Conservation (phyloP, 2,888 invertebrate species). For the Eupithecia dodoneata region DNA sequence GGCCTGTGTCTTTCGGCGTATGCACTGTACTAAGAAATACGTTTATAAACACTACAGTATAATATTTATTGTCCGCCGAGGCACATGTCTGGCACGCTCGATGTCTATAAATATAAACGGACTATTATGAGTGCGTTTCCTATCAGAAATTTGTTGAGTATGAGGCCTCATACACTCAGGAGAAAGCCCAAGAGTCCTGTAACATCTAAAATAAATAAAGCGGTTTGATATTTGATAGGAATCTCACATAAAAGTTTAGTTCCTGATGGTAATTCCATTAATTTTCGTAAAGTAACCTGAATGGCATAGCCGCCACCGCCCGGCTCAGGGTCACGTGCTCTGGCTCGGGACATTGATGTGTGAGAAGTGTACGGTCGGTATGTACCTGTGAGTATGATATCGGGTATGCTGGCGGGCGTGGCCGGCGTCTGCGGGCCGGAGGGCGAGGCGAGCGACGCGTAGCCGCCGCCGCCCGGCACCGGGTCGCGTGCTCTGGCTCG, state of each 20-base stretch:
- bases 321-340: no score
- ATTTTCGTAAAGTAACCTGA: neutral
- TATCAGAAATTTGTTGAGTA: neutral
- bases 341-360: conserved; percentile 64
- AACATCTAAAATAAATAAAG: no score
- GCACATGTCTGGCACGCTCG: no score
- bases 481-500: conserved; percentile 66
- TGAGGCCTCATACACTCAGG: neutral
- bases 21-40: no score
- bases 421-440: conserved; percentile 77
- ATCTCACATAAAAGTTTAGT: no score
- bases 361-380: conserved; percentile 83
- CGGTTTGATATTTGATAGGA: no score
- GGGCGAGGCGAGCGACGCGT: conserved; percentile 72
- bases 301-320: neutral
- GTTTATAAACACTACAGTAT: no score
- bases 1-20: no score
- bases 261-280: conserved; percentile 64
- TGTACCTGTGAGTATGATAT: conserved; percentile 92
- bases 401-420: conserved; percentile 92
- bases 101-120: no score
- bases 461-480: conserved; percentile 84
- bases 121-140: no score
- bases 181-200: no score
- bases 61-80: no score